phyloP scores from a whole-genome alignment of 53 echinoderm and acorn worm species.

The Holothuria scabra region DNA sequence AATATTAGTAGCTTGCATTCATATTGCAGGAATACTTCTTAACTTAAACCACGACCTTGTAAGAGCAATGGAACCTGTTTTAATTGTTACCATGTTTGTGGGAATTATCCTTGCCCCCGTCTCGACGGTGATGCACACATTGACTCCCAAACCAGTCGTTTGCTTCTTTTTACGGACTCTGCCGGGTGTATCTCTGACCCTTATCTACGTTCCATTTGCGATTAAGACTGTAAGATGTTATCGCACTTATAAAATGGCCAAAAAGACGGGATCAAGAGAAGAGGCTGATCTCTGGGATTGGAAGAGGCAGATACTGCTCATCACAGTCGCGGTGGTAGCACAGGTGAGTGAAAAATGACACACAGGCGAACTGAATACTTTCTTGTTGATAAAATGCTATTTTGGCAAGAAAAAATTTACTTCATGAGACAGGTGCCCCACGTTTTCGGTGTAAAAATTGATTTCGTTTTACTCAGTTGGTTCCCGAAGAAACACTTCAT shows the following conservation, averaged over 20 bases:
- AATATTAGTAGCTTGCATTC: conserved; percentile 40
- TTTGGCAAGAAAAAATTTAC: too few species aligned
- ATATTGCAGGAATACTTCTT: conserved; percentile 51
- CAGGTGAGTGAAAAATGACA: conserved; percentile 61
- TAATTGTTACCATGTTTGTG: conserved; percentile 48
- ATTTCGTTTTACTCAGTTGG: too few species aligned
- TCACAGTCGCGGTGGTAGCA: conserved; percentile 46
- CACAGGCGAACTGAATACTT: too few species aligned
- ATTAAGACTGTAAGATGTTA: conserved; percentile 75
- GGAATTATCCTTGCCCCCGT: conserved; percentile 54
- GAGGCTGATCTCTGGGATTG: conserved; percentile 63
- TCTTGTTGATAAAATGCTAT: too few species aligned
- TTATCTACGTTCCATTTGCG: conserved; percentile 82
- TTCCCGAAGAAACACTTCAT: too few species aligned
- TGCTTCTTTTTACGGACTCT: conserved; percentile 63
- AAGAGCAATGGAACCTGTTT: conserved; percentile 60
- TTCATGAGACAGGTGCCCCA: too few species aligned
- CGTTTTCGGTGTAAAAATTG: too few species aligned
- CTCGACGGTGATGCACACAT: conserved; percentile 57
- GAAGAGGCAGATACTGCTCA: conserved; percentile 61
- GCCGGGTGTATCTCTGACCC: conserved; percentile 61
- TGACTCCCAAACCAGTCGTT: conserved; percentile 27
- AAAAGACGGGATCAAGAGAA: conserved; percentile 70
- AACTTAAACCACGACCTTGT: conserved; percentile 66
- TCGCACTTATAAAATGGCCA: conserved; percentile 74